Evolutionary conservation across 2,888 invertebrate species (phyloP).

Genomic region (Caenorhabditis sp.): DNA sequence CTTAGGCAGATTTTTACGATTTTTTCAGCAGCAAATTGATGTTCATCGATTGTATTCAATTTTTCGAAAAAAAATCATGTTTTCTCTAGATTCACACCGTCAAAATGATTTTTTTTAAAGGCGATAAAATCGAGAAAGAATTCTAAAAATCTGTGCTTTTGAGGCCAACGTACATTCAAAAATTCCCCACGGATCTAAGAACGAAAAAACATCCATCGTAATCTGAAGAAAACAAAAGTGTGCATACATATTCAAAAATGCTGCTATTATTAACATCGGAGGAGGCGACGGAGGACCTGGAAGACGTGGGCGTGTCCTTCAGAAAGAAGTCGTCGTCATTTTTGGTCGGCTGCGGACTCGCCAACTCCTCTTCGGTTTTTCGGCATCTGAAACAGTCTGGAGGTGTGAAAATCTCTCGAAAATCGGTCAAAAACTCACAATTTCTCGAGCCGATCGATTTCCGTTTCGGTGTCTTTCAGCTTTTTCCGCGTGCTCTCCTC

Average conservation of each 20-base stretch:
- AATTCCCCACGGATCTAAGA: too few species aligned
- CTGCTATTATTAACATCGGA: conserved; percentile 15
- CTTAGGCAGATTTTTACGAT: too few species aligned
- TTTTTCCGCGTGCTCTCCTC: conserved; percentile 30
- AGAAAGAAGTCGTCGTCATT: conserved; percentile 31
- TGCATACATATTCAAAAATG: conserved; percentile 31
- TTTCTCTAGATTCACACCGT: too few species aligned
- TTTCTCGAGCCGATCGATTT: conserved; percentile 22
- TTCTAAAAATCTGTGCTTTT: too few species aligned
- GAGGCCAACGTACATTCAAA: too few species aligned
- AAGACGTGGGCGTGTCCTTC: conserved; percentile 12
- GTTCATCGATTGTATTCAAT: too few species aligned
- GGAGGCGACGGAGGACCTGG: conserved; percentile 18
- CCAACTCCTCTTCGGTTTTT: not conserved
- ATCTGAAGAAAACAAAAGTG: too few species aligned
- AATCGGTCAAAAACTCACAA: conserved; percentile 1
- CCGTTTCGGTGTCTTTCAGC: conserved; percentile 15
- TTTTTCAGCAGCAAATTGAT: too few species aligned
- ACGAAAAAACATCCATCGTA: too few species aligned
- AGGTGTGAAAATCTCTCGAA: not conserved
- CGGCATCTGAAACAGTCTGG: conserved; percentile 30
- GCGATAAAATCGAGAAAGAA: too few species aligned
- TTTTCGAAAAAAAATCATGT: too few species aligned
- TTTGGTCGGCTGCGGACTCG: not conserved
- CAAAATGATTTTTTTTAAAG: too few species aligned